Evolutionary conservation across 2,888 invertebrate species (phyloP).

Genomic region (Sphecodes monilicornis): DNA sequence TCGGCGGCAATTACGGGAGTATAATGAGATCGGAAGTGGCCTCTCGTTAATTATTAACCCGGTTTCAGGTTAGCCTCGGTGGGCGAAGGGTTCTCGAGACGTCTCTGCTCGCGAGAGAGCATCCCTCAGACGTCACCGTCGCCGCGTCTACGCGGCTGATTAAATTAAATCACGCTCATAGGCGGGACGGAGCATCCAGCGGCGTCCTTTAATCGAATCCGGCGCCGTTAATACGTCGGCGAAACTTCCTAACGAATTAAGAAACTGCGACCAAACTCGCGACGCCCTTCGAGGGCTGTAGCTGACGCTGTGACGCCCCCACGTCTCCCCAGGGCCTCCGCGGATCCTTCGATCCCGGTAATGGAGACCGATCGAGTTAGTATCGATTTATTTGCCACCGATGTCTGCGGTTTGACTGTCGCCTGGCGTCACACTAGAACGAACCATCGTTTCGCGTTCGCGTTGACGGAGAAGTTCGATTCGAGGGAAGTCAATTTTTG

Average conservation of each 20-base stretch:
- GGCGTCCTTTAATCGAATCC: slow-evolving; percentile 59
- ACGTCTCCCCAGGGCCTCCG: not conserved
- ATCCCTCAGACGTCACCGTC: slow-evolving; percentile 27
- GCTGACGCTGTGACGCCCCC: not conserved
- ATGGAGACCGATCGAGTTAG: slow-evolving; percentile 19
- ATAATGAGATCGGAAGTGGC: slow-evolving; percentile 39
- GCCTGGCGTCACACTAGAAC: not conserved
- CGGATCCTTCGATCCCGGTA: slow-evolving; percentile 10
- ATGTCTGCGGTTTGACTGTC: not conserved
- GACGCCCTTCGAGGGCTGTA: slow-evolving; percentile 7
- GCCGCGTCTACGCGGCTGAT: slow-evolving; percentile 47
- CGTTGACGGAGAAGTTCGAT: not conserved
- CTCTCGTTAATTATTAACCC: slow-evolving; percentile 43
- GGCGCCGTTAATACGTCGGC: slow-evolving; percentile 49
- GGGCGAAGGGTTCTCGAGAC: slow-evolving; percentile 29
- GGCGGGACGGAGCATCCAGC: slow-evolving; percentile 42
- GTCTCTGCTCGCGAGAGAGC: slow-evolving; percentile 23
- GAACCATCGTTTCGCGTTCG: not conserved
- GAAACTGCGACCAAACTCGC: slow-evolving; percentile 45
- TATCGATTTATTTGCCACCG: slow-evolving; percentile 8
- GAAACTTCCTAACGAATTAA: slow-evolving; percentile 63
- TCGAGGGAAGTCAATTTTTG: not conserved
- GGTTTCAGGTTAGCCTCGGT: slow-evolving; percentile 5
- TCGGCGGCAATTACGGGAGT: slow-evolving; percentile 16
- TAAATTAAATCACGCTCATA: slow-evolving; percentile 67